Base-by-base conservation (phyloP, 2,888 invertebrate genomes). In the Mycalesis mineus region DNA sequence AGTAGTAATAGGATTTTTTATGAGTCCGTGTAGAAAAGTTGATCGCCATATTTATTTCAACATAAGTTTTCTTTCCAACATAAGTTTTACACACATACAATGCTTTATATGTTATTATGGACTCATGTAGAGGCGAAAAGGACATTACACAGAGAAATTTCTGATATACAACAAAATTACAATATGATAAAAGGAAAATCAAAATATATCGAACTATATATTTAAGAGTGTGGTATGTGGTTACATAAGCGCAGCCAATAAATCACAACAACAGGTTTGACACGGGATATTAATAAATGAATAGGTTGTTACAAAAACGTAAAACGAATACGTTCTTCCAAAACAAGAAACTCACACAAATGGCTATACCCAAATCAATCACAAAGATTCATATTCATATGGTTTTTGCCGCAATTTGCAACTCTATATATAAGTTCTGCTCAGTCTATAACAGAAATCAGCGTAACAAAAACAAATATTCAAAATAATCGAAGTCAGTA, bases 401-500 rank as follows among this genome's bases (percentile, higher is more conserved):
- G 17, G 31, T 22, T 15, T 31, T 47, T 11, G 33, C 11, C 15
- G 33, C 15, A 33, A 33, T 15, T 47, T 33, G 33, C 15, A 33
- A 15, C 31, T 15, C 39, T 13, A 31, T 33, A 40, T 33, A 13
- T 36, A 47, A 31, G 44, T 50, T 45, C 8, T 41, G 8, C 8
- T 14, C 1, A 45, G n/a, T 42, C 15, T 9, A 22, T 31, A 44
- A 11, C n/a, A 29, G 17, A 33, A 51, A 55, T 45, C 9, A 11
- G 15, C 36, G 11, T 39, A 28, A 40, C 29, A 29, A 22, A 55
- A 42, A 22, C 39, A 36, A 37, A 52, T 54, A 36, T 48, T 51
- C 11, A 52, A 57, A 60, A 42, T 49, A 52, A 50, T 51, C 17
- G 36, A 3, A 29, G 54, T 22, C 48, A 41, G 13, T 31, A 47